These are phyloP conservation scores for Mormyrops attenuatus DNA, from an alignment of 2,797 vertebrate genomes.

Conservation along the genomic window DNA sequence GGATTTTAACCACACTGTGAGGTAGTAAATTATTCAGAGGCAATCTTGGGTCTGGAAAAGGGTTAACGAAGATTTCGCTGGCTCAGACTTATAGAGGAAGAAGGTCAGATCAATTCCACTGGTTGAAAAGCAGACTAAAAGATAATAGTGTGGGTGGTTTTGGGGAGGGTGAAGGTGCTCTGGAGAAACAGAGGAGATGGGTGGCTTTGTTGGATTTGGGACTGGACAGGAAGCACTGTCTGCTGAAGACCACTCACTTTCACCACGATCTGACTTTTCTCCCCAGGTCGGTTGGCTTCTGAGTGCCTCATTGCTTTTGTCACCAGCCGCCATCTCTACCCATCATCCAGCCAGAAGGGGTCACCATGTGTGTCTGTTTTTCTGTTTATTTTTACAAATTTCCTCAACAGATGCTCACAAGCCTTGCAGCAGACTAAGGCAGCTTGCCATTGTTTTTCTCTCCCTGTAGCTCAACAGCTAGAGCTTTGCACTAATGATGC, in stretches of 20 bases:
- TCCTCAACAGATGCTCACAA: neutral
- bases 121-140: constrained; percentile 47
- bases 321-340: neutral
- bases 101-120: constrained; percentile 54
- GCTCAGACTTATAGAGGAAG: constrained; percentile 41
- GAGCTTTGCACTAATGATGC: neutral
- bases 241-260: neutral
- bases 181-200: constrained; percentile 26
- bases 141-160: constrained; percentile 44
- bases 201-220: neutral
- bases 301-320: neutral
- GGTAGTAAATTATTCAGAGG: constrained; percentile 69
- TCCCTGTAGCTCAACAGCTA: neutral
- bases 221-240: neutral
- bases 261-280: neutral
- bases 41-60: constrained; percentile 61
- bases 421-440: neutral
- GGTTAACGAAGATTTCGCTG: constrained; percentile 67
- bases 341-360: neutral
- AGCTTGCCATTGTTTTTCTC: neutral
- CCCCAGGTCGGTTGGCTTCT: neutral
- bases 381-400: neutral
- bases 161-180: constrained; percentile 34
- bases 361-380: neutral
- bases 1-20: constrained; percentile 53